Percentiles rank a stretch among this genome's conserved stretches.
Conservation (phyloP, 2,113 vertebrate species). For the Engraulis encrasicolus region DNA sequence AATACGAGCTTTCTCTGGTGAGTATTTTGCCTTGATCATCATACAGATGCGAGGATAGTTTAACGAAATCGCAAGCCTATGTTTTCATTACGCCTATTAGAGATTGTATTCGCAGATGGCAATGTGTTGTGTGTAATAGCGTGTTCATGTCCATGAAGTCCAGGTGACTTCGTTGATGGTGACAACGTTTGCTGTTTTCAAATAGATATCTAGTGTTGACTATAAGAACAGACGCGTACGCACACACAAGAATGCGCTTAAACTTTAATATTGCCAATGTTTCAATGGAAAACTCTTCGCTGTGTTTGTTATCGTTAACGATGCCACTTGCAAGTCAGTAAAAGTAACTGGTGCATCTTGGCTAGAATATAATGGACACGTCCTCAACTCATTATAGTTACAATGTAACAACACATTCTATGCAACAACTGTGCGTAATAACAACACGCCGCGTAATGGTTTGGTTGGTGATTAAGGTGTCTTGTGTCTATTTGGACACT, state of each 20-base stretch:
- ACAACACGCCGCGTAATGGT: neutral
- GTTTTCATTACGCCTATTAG: neutral
- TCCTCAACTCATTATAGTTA: neutral
- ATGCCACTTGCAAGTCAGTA: slow-evolving; percentile 2
- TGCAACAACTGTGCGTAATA: neutral
- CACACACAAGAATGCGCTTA: neutral
- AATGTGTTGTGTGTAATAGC: neutral
- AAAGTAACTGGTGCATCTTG: neutral
- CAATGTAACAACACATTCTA: neutral
- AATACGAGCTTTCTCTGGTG: slow-evolving; percentile 8
- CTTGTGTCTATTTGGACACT: neutral
- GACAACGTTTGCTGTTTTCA: neutral
- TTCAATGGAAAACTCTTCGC: neutral
- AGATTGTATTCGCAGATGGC: neutral
- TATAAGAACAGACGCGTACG: neutral
- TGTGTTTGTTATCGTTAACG: slow-evolving; percentile 9
- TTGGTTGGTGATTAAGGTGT: neutral
- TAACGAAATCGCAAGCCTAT: neutral
- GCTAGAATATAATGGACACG: neutral
- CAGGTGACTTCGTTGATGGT: neutral
- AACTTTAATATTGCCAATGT: neutral
- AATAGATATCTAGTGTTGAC: neutral
- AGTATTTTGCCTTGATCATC: neutral
- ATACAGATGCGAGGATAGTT: too few species aligned
- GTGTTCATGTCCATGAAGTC: neutral